These are phyloP conservation scores for Hemichromis elongatus DNA, from an alignment of 2,113 vertebrate genomes.

Conservation along the genomic window DNA sequence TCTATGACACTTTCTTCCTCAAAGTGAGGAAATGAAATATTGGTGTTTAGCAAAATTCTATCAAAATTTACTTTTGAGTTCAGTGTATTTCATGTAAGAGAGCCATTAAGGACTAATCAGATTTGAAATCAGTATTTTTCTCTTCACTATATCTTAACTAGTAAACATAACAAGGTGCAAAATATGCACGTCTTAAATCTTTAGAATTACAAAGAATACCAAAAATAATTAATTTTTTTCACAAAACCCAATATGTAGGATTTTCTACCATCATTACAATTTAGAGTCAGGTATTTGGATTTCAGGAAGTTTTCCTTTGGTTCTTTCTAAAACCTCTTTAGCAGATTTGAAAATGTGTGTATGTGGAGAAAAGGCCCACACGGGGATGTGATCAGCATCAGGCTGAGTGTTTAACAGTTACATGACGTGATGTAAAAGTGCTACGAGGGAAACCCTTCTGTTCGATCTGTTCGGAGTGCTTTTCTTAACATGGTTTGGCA, in stretches of 20 bases:
- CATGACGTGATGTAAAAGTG: background rate
- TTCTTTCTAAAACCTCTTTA: background rate
- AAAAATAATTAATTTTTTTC: background rate
- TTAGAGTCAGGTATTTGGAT: background rate
- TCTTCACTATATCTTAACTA: background rate
- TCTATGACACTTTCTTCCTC: background rate
- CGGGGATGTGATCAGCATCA: background rate
- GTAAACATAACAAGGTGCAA: background rate
- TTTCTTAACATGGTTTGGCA: background rate
- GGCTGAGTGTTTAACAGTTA: background rate
- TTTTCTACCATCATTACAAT: background rate
- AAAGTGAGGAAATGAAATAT: background rate
- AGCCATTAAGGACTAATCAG: background rate
- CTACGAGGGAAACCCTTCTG: background rate
- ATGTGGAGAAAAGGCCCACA: background rate
- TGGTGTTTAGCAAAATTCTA: background rate
- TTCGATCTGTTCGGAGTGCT: background rate
- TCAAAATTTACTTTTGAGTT: background rate
- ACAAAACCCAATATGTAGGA: background rate
- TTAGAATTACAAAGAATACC: background rate
- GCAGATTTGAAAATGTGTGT: rapidly evolving
- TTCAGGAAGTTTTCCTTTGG: background rate
- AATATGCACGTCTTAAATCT: background rate
- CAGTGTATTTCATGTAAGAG: background rate
- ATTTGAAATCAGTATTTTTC: background rate